Base-by-base conservation (phyloP, 92 coral and sea anemone species). In the Virgularia gustaviana region DNA sequence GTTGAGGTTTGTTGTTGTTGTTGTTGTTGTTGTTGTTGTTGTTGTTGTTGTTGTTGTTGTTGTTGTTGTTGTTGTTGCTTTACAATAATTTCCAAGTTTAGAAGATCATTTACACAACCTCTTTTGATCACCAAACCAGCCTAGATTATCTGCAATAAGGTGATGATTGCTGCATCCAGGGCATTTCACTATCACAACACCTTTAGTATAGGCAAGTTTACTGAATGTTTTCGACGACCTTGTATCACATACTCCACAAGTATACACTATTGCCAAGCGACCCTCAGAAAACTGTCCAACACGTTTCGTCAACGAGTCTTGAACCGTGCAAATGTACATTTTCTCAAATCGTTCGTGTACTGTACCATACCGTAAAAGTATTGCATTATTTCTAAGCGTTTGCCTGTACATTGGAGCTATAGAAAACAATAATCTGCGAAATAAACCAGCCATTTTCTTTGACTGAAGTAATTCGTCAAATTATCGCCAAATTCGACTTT, bases 101-200 rank as follows among this genome's bases (percentile, higher is more conserved):
- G 25, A 10, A 38, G 1, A 5, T 36, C 11, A 2, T n/a, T 65
- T 42, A 6, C 33, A 3, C 2, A 60, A 89, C 98, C 96, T 89
- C 55, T 87, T 89, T 9, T 89, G 85, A 39, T 89, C 67, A 22
- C 76, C 84, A 56, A 92, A 92, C 95, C 96, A 89, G 4, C 89
- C 89, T 28, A 92, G 85, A 64, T 92, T 92, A 59, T 92, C 98
- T 49, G 98, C 96, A 57, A 92, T 89, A 3, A 92, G 88, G 74
- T 92, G 98, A 60, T 89, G 88, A 57, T 87, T 92, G 68, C 57
- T 72, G 41, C 96, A 92, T 16, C 90, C 88, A 9, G 94, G 90
- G 28, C 98, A 92, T 54, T 89, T 92, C 25, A 89, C 96, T 59
- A 92, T 87, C 22, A 92, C 98, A 1, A 92, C 96, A 29, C 98